Base-by-base conservation (phyloP, 2,888 invertebrate genomes). In the Stegana nigrithorax region DNA sequence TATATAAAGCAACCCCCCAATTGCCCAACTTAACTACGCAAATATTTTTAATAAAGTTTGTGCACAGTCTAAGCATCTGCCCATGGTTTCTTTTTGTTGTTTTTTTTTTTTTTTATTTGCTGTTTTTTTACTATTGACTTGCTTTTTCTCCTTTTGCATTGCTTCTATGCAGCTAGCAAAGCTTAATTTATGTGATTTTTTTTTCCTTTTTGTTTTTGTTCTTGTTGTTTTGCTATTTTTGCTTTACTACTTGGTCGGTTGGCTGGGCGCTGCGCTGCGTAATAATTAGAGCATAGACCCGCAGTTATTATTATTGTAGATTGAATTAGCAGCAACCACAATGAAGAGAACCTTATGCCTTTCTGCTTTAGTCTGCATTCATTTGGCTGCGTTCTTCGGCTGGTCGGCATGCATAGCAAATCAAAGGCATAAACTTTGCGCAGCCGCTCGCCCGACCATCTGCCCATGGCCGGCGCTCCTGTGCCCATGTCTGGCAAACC, bases 11-110 rank as follows among this genome's bases (percentile, higher is more conserved):
- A n/a, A n/a, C n/a, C n/a, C n/a, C n/a, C n/a, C n/a, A n/a, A n/a
- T n/a, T n/a, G n/a, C n/a, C n/a, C n/a, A 51, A 58, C 64, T 47
- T 63, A 66, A 70, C 63, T 66, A 70, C 67, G 61, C 72, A 77
- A 75, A 75, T 79, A 79, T 79, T 75, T 75, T 79, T 79, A 79
- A 75, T 79, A 79, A 75, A 75, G 73, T 75, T 70, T 67, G 19
- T 8, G 50, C 50, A 69, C 45, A 71, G 55, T 51, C 63, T 77
- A 77, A 78, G 79, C 75, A 55, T 67, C 79, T 78, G n/a, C n/a
- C n/a, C n/a, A n/a, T n/a, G n/a, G n/a, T n/a, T 70, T 72, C 7
- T 17, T 21, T 45, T n/a, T n/a, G n/a, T n/a, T 45, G 19, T 21
- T 19, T 45, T 19, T 21, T 21, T 45, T 45, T 45, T 21, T 21